phyloP scores from a whole-genome alignment of 1,140 invertebrate genomes.

The Cydia fagiglandana region DNA sequence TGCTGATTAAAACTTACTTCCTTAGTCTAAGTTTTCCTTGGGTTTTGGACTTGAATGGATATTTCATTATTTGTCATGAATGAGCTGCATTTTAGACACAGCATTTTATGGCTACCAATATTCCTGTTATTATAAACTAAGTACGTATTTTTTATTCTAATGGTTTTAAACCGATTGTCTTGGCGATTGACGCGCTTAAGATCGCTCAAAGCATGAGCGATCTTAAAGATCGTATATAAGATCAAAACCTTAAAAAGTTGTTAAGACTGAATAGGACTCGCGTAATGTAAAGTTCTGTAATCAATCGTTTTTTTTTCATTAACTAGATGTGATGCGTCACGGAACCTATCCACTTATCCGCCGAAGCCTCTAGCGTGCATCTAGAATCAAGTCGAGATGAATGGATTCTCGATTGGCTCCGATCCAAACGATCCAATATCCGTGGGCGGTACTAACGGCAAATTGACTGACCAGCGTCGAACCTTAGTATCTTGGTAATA shows the following conservation, averaged over 20 bases:
- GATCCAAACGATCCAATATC: slow-evolving; percentile 43
- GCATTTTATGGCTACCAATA: no score
- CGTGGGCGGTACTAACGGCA: slow-evolving; percentile 21
- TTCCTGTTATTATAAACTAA: no score
- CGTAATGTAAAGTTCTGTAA: background rate
- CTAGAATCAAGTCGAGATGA: slow-evolving; percentile 35
- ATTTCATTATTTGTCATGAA: background rate
- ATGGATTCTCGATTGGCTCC: slow-evolving; percentile 43
- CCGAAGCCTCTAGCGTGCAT: background rate
- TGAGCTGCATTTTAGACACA: background rate
- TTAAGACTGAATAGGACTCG: no score
- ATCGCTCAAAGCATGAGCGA: no score
- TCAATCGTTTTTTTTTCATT: background rate
- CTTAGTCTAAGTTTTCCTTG: background rate
- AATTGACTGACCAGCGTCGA: background rate
- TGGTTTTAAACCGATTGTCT: no score
- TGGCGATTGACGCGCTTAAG: no score
- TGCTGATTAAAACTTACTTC: slow-evolving; percentile 15
- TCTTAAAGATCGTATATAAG: no score
- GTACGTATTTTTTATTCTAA: no score
- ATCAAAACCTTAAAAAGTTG: no score
- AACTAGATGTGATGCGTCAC: background rate
- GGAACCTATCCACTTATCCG: background rate
- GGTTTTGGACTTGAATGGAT: background rate
- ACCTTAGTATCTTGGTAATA: background rate